Conservation (phyloP, 1,140 invertebrate species). For the Eumeta japonica region DNA sequence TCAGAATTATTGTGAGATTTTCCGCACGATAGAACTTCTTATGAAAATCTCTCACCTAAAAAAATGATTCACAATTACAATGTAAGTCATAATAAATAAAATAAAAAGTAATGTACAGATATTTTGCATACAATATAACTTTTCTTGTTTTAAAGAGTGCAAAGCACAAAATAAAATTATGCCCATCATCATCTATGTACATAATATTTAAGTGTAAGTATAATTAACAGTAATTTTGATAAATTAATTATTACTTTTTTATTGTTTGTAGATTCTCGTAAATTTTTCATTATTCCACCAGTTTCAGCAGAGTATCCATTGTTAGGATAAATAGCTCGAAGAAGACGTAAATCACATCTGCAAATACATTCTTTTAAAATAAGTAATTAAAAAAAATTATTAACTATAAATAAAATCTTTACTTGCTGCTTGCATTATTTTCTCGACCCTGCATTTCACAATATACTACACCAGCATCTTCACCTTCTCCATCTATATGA, state of each 20-base stretch:
- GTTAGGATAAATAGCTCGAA: constrained; percentile 73
- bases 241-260: constrained; percentile 75
- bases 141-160: too few species aligned
- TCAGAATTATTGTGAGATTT: constrained; percentile 82
- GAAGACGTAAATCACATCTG: constrained; percentile 62
- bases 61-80: constrained; percentile 12
- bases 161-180: constrained; percentile 9
- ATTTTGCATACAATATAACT: constrained; percentile 1
- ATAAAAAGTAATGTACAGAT: constrained; percentile 5
- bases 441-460: constrained; percentile 89
- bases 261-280: constrained; percentile 78
- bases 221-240: too few species aligned
- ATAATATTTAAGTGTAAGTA: constrained; percentile 2
- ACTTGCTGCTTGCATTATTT: constrained; percentile 73
- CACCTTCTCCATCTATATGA: constrained; percentile 83
- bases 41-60: constrained; percentile 76
- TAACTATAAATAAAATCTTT: neutral
- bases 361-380: constrained; percentile 8
- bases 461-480: constrained; percentile 90
- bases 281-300: constrained; percentile 81
- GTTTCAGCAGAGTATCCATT: constrained; percentile 81
- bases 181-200: neutral
- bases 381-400: neutral
- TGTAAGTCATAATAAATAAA: constrained; percentile 6
- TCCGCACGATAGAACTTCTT: constrained; percentile 86